Evolutionary conservation across 2,113 vertebrate species (phyloP), one percentile per base, ranked within the genome.

Genomic region (Amphiprion percula): DNA sequence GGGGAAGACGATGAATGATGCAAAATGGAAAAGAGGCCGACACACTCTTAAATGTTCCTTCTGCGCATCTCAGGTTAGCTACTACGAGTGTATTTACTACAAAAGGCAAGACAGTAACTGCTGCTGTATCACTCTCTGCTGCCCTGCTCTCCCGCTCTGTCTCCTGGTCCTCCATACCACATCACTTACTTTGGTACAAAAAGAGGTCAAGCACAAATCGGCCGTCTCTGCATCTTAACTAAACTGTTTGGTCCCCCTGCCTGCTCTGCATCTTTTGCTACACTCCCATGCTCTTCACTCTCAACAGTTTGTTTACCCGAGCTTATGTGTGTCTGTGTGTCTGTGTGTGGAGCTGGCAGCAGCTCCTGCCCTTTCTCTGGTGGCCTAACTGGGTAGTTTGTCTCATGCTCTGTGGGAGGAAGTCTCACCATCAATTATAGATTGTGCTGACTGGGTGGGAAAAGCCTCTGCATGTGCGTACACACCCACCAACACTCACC

Each of bases 341-440:
- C 17, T 69, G 33, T 71, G 39, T 54, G 60, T 17, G 68, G 63
- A 15, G 78, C 84, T 83, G 85, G 68, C 81, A 83, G 74, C 86
- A 24, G 65, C 53, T 83, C 79, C 80, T 41, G 19, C 16, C 33
- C 65, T 56, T 60, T 54, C 62, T 70, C 71, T 54, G 53, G 66
- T 75, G 69, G 50, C 65, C 77, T 79, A 49, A 53, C 71, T 37
- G 58, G 55, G 66, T 67, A 74, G 78, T 84, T 86, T 80, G 81
- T 74, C 67, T 85, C 82, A 66, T 82, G 78, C 68, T 83, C 68
- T 19, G 80, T 82, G 74, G 77, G 83, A 87, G 82, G 86, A 90
- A 85, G 88, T 85, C 82, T 81, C 77, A 77, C 80, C 80, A 86
- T 86, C 86, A 81, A 83, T 90, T 88, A 86, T 77, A 87, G 73